Base-by-base conservation (phyloP, 2,888 invertebrate species). In the Drosophila nigricruria region DNA sequence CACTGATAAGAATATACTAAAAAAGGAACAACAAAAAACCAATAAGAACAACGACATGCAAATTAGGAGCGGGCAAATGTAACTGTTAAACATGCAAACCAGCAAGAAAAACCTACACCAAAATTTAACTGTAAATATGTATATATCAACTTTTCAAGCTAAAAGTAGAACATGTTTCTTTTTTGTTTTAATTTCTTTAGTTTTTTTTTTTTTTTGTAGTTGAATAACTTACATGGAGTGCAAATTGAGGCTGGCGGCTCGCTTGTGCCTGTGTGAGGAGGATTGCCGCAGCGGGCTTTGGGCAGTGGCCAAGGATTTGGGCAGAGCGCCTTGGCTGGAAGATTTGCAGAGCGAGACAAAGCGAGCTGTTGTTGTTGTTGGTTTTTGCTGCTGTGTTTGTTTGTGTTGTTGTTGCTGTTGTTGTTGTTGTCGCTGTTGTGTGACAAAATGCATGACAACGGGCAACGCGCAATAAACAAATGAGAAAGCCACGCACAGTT, bases 401-500 rank as follows among this genome's bases (percentile, higher is more conserved):
- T 56, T 62, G 61, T 66, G 60, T 20, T 68, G 61, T 42, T 73
- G 69, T 65, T 62, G 76, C 57, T 79, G 82, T 61, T 36, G 43
- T 14, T 75, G 80, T 30, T 81, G 78, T 64, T 81, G 79, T 47
- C 82, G 79, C 66, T 84, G 88, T 78, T 82, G 81, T 77, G 77
- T 89, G 70, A 85, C 82, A 81, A 79, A 82, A 89, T 84, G 78
- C 89, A 89, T 89, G 89, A 84, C 89, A 89, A 83, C 74, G 75
- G 30, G 70, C 71, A 75, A 58, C 77, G 63, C 47, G 53, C 66
- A 77, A 23, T 36, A 20, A 64, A 70, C 63, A 64, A 66, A 60
- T 54, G 25, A 58, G 25, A 32, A 34, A 27, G 20, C 43, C 34
- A 43, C 36, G 42, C 77, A 65, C 65, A 63, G 66, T 66, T 65